These are phyloP conservation scores for Chelonoidis abingdonii DNA, from an alignment of 2,113 vertebrate species.

Conservation along the genomic window DNA sequence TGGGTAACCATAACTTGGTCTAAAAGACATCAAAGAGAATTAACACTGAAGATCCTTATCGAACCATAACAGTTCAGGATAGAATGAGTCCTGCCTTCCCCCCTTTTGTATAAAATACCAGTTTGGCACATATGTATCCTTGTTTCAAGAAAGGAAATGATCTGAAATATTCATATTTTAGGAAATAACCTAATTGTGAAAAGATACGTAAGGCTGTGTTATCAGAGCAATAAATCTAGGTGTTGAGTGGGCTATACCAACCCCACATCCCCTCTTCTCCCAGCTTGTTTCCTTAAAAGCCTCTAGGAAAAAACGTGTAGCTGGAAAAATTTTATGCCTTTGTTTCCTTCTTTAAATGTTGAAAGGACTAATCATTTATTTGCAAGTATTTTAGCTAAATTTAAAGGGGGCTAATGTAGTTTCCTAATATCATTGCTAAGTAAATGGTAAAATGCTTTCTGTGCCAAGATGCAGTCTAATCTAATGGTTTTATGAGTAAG, in stretches of 20 bases:
- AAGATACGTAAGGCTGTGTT: not conserved
- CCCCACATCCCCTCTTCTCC: not conserved
- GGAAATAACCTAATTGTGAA: not conserved
- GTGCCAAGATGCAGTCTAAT: not conserved
- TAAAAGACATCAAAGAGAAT: not conserved
- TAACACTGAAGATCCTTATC: not conserved
- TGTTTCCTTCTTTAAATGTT: not conserved
- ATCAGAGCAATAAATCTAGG: not conserved
- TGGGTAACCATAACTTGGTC: not conserved
- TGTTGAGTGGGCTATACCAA: not conserved
- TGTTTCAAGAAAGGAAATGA: not conserved
- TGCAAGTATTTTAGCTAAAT: not conserved
- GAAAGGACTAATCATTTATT: not conserved
- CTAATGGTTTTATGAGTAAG: not conserved
- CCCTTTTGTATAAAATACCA: not conserved
- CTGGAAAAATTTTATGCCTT: not conserved
- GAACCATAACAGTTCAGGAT: not conserved
- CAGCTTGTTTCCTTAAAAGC: not conserved
- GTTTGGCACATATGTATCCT: too few relatives aligned
- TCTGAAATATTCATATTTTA: not conserved
- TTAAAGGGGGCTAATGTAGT: not conserved
- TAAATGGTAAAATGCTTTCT: not conserved
- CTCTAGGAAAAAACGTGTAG: not conserved
- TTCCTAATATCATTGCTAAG: not conserved
- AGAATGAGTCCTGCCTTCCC: not conserved